phyloP scores from a whole-genome alignment of 2,797 vertebrate species.

The Peromyscus eremicus region DNA sequence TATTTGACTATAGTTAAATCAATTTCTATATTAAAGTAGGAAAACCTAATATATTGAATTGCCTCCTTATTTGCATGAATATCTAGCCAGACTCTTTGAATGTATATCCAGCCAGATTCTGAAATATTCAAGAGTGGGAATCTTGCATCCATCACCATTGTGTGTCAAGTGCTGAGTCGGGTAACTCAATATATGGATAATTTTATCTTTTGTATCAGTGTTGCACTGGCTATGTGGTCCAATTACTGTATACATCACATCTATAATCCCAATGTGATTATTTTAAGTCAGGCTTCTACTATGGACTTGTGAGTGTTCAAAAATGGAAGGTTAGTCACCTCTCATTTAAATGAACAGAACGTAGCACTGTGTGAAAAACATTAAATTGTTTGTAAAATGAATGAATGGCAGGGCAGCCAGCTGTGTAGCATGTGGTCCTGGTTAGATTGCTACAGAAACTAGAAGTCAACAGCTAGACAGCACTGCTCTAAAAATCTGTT shows the following conservation, averaged over 20 bases:
- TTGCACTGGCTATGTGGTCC: not conserved
- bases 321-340: not conserved
- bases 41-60: not conserved
- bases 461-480: slow-evolving; percentile 34
- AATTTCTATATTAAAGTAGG: not conserved
- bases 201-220: not conserved
- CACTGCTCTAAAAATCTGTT: not conserved
- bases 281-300: not conserved
- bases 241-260: not conserved
- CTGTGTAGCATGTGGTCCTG: not conserved
- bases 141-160: not conserved
- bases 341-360: not conserved
- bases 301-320: not conserved
- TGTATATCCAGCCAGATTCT: not conserved
- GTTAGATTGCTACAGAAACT: not conserved
- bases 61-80: not conserved
- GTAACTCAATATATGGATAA: not conserved
- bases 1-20: not conserved
- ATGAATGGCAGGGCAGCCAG: not conserved
- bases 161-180: not conserved
- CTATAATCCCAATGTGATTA: not conserved
- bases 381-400: not conserved
- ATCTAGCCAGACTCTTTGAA: not conserved
- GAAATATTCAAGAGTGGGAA: not conserved
- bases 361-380: not conserved